Base-by-base conservation (phyloP, 2,888 invertebrate species). In the Lordiphosa fenestrarum region DNA sequence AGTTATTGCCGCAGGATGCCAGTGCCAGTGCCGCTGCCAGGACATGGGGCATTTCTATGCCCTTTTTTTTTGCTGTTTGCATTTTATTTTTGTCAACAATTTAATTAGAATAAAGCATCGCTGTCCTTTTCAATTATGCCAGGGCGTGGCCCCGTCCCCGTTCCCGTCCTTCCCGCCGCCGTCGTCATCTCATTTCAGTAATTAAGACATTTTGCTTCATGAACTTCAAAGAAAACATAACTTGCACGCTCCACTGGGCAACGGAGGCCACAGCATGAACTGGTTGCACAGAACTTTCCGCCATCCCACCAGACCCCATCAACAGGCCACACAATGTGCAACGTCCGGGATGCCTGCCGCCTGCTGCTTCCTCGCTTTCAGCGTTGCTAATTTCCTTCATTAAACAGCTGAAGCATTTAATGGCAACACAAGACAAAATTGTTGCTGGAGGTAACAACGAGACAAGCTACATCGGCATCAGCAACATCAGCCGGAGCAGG, bases 1-100 rank as follows among this genome's bases (percentile, higher is more conserved):
- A 81, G 74, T 82, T 82, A 84, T 84, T 75, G 80, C 80, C 80
- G 63, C 78, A 82, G 84, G 84, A 82, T 82, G 80, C 76, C 73
- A 48, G 66, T 66, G 13, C 41, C 23, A 12, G 73, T 15, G 15
- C 15, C 15, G 15, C 15, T 61, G 69, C 67, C 71, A 69, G 59
- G 59, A 60, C 69, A 54, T 60, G 48, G 53, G 47, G 41, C 46
- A 54, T 49, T 53, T 39, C 30, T 36, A 38, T 15, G 15, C 15
- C 15, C 15, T 39, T 33, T 6, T 10, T 42, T 39, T 23, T 23
- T 50, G 57, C 21, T 38, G 40, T 30, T 38, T 30, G 2, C 41
- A 30, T 37, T 10, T 23, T 59, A 19, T 25, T 50, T 52, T 41
- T 33, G 21, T 42, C 21, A 64, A 36, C 75, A 69, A 80, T 75